Evolutionary conservation across 2,113 vertebrate species (phyloP).

Genomic region (Pogona vitticeps): DNA sequence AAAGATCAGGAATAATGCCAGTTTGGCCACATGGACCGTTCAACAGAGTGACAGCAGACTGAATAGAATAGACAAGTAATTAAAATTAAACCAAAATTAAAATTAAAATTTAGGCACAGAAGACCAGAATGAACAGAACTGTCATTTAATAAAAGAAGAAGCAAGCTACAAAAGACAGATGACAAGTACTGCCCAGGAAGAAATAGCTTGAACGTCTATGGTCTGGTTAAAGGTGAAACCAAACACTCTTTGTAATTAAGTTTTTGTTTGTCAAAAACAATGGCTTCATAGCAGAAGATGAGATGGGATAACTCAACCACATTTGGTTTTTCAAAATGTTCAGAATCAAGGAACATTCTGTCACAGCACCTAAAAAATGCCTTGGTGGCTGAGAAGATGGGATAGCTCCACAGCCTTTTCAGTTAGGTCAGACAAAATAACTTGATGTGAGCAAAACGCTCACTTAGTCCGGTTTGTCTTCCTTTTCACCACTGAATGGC

Average conservation of each 20-base stretch:
- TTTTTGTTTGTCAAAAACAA: neutral
- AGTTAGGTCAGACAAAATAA: neutral
- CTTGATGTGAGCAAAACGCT: neutral
- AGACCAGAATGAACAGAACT: neutral
- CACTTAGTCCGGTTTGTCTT: neutral
- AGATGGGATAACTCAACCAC: neutral
- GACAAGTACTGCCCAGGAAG: neutral
- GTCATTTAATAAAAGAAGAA: slow-evolving; percentile 14
- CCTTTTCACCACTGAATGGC: neutral
- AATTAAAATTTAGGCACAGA: neutral
- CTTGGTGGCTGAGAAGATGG: neutral
- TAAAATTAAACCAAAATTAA: slow-evolving; percentile 2
- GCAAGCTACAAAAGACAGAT: neutral
- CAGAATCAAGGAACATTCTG: neutral
- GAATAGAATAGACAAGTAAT: slow-evolving; percentile 11
- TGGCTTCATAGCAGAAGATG: neutral
- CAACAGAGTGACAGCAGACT: neutral
- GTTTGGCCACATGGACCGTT: neutral
- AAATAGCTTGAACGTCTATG: neutral
- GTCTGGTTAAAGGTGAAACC: neutral
- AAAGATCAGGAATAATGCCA: neutral
- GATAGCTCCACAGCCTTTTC: neutral
- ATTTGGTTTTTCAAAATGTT: neutral
- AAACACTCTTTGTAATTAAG: neutral
- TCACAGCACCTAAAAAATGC: too few species aligned